Conservation (phyloP, 2,888 invertebrate species). For the Drosophila kambysellisi region DNA sequence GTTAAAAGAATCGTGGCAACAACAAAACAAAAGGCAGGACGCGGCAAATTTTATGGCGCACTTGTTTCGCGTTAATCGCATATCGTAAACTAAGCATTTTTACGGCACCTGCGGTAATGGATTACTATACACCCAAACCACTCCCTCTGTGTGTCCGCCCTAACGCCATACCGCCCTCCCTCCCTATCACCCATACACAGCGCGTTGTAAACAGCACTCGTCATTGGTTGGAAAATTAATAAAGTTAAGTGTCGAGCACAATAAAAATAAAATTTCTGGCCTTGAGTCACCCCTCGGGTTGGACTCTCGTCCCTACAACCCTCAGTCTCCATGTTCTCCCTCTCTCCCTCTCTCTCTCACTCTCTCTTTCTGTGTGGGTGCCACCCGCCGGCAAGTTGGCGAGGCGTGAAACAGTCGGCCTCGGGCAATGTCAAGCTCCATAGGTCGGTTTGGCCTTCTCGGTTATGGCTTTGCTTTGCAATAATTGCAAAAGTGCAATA, state of each 20-base stretch:
- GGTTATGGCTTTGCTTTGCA: slow-evolving; percentile 76
- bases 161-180: background rate
- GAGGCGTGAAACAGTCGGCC: slow-evolving; percentile 67
- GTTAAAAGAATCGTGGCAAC: slow-evolving; percentile 20
- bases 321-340: background rate
- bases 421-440: slow-evolving; percentile 63
- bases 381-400: slow-evolving; percentile 51
- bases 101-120: slow-evolving; percentile 81
- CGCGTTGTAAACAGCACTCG: slow-evolving; percentile 41
- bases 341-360: background rate
- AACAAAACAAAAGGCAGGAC: slow-evolving; percentile 56
- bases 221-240: slow-evolving; percentile 76
- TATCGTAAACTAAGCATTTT: slow-evolving; percentile 82
- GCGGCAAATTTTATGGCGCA: slow-evolving; percentile 73
- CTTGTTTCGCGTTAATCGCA: slow-evolving; percentile 80
- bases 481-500: slow-evolving; percentile 77
- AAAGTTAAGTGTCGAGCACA: slow-evolving; percentile 80
- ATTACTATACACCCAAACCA: slow-evolving; percentile 58
- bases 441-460: slow-evolving; percentile 32
- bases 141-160: background rate
- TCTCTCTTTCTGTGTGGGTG: background rate
- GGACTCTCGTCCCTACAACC: background rate
- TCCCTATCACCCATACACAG: too few species aligned
- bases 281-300: slow-evolving; percentile 27
- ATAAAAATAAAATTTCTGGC: slow-evolving; percentile 72